Evolutionary conservation across 2,797 vertebrate genomes (phyloP).

Genomic region (Enteromius fasciolatus): DNA sequence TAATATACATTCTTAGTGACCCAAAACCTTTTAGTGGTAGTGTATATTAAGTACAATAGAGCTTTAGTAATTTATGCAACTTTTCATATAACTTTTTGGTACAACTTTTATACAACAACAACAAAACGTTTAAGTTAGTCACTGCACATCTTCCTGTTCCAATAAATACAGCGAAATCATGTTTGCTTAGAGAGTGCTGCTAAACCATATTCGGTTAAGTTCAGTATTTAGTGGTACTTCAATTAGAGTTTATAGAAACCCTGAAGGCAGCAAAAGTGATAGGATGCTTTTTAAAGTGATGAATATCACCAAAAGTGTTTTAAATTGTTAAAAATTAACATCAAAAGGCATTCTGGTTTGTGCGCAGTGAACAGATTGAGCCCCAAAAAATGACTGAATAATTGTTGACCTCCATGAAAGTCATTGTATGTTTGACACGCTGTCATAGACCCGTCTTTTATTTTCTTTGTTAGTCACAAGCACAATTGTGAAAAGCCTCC

Average conservation of each 20-base stretch:
- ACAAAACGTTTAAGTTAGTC: neutral
- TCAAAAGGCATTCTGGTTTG: neutral
- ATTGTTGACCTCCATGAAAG: neutral
- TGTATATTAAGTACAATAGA: no score
- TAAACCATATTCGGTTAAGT: neutral
- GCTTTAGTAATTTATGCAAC: no score
- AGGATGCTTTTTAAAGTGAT: neutral
- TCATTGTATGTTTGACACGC: slow-evolving; percentile 17
- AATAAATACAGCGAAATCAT: neutral
- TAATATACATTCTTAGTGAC: no score
- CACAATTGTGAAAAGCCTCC: neutral
- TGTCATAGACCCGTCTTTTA: slow-evolving; percentile 11
- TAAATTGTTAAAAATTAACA: neutral
- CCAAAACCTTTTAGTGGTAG: no score
- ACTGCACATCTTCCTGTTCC: neutral
- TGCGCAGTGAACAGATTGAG: neutral
- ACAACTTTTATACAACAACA: neutral
- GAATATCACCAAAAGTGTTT: neutral
- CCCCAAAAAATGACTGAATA: neutral
- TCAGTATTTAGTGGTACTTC: neutral
- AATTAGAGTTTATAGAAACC: neutral
- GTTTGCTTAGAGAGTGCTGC: neutral
- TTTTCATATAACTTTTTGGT: neutral
- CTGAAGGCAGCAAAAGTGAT: neutral
- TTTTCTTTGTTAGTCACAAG: slow-evolving; percentile 1